These are phyloP conservation scores for Folsomia manolachei DNA, from an alignment of 2,888 invertebrate species.

Conservation along the genomic window DNA sequence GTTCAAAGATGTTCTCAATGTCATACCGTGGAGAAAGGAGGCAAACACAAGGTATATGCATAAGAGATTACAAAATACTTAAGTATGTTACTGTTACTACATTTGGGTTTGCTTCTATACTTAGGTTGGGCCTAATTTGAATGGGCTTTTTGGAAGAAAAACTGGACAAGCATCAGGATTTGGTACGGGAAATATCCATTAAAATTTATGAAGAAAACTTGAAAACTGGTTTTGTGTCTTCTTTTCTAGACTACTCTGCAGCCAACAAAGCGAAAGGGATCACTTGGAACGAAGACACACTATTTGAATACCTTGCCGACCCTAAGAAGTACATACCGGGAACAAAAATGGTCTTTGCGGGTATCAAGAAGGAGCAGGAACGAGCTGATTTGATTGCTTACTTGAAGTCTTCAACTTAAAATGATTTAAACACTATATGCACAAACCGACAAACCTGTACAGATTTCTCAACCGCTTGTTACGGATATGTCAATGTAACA, in stretches of 20 bases:
- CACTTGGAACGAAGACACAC: constrained; percentile 88
- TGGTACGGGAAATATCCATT: constrained; percentile 40
- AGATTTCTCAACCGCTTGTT: too few species aligned
- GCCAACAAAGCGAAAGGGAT: constrained; percentile 95
- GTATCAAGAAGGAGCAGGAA: constrained; percentile 90
- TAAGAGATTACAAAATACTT: too few species aligned
- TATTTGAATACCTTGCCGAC: constrained; percentile 93
- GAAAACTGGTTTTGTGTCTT: too few species aligned
- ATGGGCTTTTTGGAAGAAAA: constrained; percentile 87
- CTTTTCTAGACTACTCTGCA: constrained; percentile 71
- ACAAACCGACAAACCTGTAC: too few species aligned
- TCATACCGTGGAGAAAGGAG: constrained; percentile 92
- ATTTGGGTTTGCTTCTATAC: too few species aligned
- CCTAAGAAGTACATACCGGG: constrained; percentile 99
- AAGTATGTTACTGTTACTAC: too few species aligned
- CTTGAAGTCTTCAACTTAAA: constrained; percentile 60
- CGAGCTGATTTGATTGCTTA: constrained; percentile 93
- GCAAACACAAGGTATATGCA: constrained; percentile 87
- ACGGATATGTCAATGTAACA: too few species aligned
- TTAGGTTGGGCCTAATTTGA: constrained; percentile 86
- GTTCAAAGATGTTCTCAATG: constrained; percentile 96
- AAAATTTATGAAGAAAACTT: too few species aligned
- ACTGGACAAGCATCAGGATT: constrained; percentile 92
- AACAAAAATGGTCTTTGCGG: constrained; percentile 99
- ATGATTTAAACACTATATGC: too few species aligned